Conservation (phyloP, 1,140 invertebrate genomes). For the Dreissena polymorpha region DNA sequence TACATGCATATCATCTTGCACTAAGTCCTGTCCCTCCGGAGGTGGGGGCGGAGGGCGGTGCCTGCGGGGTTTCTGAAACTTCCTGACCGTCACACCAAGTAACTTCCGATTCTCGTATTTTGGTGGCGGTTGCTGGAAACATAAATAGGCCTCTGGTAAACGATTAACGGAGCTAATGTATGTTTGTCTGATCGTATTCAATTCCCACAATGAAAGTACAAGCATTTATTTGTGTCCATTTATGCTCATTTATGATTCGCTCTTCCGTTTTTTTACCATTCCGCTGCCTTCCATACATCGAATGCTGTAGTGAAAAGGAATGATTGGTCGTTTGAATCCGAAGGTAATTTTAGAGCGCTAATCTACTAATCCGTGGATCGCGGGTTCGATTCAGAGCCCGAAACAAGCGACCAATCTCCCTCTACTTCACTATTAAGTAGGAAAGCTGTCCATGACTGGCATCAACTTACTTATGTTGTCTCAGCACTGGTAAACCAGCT, state of each 20-base stretch:
- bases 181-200: background rate
- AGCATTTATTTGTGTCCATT: too few species aligned
- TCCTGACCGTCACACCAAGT: conserved; percentile 57
- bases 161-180: background rate
- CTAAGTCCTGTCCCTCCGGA: conserved; percentile 24
- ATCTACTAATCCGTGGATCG: too few species aligned
- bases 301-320: background rate
- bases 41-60: conserved; percentile 61
- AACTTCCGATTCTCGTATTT: conserved; percentile 47
- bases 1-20: conserved; percentile 53
- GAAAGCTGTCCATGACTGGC: too few species aligned
- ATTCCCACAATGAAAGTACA: background rate
- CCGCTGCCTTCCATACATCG: background rate
- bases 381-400: too few species aligned
- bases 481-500: too few species aligned
- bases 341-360: background rate
- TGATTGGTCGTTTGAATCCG: background rate
- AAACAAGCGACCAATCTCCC: too few species aligned
- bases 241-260: background rate
- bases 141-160: background rate
- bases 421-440: too few species aligned
- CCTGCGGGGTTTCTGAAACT: conserved; percentile 64
- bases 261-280: background rate
- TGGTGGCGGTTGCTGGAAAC: background rate
- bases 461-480: too few species aligned